Evolutionary conservation across 2,888 invertebrate genomes (phyloP).

Genomic region (Drosophila pegasa): DNA sequence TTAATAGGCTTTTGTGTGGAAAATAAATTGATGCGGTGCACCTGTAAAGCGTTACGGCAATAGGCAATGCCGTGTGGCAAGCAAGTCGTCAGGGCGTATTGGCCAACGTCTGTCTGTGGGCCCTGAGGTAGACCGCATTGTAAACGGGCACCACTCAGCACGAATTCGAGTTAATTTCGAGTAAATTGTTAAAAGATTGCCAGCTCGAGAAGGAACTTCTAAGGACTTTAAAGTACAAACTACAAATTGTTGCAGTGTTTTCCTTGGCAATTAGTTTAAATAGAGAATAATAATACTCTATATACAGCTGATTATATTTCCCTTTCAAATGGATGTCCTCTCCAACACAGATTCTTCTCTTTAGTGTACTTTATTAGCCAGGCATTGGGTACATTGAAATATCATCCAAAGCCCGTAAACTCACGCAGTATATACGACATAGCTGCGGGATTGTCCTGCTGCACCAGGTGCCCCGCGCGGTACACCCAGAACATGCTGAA

Average conservation of each 20-base stretch:
- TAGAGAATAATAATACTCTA: neutral
- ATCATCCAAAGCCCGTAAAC: constrained; percentile 73
- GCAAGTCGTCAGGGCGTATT: constrained; percentile 18
- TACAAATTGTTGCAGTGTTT: neutral
- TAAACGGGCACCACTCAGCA: constrained; percentile 45
- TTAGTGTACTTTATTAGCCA: constrained; percentile 23
- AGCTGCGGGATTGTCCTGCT: constrained; percentile 90
- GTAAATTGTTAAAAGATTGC: constrained; percentile 71
- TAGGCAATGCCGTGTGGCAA: constrained; percentile 19
- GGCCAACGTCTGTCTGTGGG: constrained; percentile 52
- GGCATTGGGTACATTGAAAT: neutral
- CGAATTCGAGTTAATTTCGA: constrained; percentile 69
- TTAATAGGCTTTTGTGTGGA: constrained; percentile 80
- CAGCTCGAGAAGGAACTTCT: constrained; percentile 12
- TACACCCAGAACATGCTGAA: constrained; percentile 84
- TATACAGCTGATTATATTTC: no score
- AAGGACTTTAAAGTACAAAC: neutral
- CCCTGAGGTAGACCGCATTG: constrained; percentile 65
- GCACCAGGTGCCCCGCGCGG: constrained; percentile 85
- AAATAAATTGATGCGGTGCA: constrained; percentile 81
- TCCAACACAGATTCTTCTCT: neutral
- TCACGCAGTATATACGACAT: constrained; percentile 87
- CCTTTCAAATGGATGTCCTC: no score
- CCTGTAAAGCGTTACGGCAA: constrained; percentile 70
- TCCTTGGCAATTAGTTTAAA: neutral